Conservation (phyloP, 1,140 invertebrate genomes). For the Phocides pigmalion region DNA sequence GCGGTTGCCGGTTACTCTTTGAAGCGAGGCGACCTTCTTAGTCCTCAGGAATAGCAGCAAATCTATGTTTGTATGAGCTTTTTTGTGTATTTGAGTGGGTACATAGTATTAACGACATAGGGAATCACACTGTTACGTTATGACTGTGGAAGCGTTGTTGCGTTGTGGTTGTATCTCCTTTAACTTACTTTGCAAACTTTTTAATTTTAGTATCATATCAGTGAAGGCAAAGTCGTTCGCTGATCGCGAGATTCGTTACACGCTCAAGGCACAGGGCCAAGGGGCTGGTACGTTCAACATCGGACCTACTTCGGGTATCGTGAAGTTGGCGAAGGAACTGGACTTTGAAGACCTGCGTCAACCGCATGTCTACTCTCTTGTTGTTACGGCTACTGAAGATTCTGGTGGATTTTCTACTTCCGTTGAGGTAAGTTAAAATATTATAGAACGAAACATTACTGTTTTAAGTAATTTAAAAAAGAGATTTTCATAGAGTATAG, state of each 20-base stretch:
- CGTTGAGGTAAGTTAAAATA: slow-evolving; percentile 90
- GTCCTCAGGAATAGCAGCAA: too few species aligned
- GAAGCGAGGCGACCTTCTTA: too few species aligned
- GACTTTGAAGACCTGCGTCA: slow-evolving; percentile 97
- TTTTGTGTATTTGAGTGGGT: too few species aligned
- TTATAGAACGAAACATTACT: neutral
- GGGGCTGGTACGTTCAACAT: slow-evolving; percentile 98
- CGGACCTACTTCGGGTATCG: slow-evolving; percentile 95
- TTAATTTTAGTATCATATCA: slow-evolving; percentile 93
- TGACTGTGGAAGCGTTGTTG: too few species aligned
- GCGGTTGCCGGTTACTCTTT: too few species aligned
- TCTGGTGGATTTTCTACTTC: slow-evolving; percentile 97
- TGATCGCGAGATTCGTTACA: slow-evolving; percentile 97
- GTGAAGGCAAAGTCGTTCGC: slow-evolving; percentile 98
- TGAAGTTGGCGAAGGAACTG: slow-evolving; percentile 96
- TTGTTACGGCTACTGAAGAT: slow-evolving; percentile 97
- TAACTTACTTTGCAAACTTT: slow-evolving; percentile 42
- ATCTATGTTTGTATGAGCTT: too few species aligned
- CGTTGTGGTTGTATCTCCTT: too few species aligned
- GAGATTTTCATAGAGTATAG: too few species aligned
- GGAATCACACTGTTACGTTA: too few species aligned
- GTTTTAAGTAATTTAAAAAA: too few species aligned
- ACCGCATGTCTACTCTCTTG: slow-evolving; percentile 95
- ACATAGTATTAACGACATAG: too few species aligned
- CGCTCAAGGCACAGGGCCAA: slow-evolving; percentile 95